Base-by-base conservation (phyloP, 2,113 vertebrate genomes). In the Acrocephalus kingi region DNA sequence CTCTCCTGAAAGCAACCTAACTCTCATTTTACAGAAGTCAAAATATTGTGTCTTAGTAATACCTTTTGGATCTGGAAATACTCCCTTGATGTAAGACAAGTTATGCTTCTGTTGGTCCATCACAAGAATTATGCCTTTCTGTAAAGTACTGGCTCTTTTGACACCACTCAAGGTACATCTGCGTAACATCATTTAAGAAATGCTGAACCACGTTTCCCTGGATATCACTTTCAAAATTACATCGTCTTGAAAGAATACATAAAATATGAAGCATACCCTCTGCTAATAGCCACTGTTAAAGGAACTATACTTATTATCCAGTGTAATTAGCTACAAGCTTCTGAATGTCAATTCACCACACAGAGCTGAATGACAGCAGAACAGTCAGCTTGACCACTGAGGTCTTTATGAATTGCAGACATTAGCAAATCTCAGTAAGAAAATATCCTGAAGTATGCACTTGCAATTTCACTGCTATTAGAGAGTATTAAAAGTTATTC, bases 391-490 rank as follows among this genome's bases (percentile, higher is more conserved):
- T 90, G 87, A 96, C 48, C 76, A 87, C 64, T 54, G 51, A 89
- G 69, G 73, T 87, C 77, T 91, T 91, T 63, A 89, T 46, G 61
- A 89, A 91, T 77, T 89, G 59, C 89, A 89, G 33, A 71, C 64
- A 94, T 81, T 81, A 94, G 39, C 87, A 91, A 93, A 78, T 48
- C 39, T 89, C 68, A 46, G 12, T 55, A 63, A 93, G 52, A 95
- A 96, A 93, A 94, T 63, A 41, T 33, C 81, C 81, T 62, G 23
- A 63, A 93, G 81, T 17, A 52, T 63, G 7, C 30, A 81, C 76
- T 91, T 84, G 80, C 77, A 84, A 95, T 93, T 91, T 77, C 76
- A 49, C 61, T 81, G 39, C 80, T 94, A 63, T 91, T 87, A 95
- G 35, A 81, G 43, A 81, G 56, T 23, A 87, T 96, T 91, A 93